Conservation (phyloP, 2,113 vertebrate genomes). For the Cyprinodon variegatus region DNA sequence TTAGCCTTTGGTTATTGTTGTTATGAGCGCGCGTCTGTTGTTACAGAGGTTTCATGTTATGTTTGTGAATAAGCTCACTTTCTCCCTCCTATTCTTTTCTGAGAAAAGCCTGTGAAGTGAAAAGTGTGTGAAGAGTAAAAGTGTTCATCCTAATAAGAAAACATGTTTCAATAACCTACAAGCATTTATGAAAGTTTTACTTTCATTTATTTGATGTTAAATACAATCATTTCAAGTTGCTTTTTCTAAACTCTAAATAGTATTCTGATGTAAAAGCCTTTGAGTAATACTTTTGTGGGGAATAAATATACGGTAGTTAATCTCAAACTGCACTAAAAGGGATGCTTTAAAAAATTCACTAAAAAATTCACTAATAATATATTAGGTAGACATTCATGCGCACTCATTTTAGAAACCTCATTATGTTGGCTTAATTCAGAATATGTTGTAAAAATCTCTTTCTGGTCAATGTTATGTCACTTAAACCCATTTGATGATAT, state of each 20-base stretch:
- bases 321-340: slow-evolving; percentile 4
- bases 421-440: not conserved
- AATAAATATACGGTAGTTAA: slow-evolving; percentile 6
- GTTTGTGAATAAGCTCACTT: slow-evolving; percentile 18
- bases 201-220: not conserved
- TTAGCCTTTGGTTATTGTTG: slow-evolving; percentile 23
- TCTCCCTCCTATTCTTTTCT: slow-evolving; percentile 27
- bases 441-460: not conserved
- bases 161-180: not conserved
- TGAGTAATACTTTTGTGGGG: slow-evolving; percentile 14
- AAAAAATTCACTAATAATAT: not conserved
- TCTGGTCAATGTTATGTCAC: not conserved
- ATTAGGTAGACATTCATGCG: not conserved
- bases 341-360: slow-evolving; percentile 4
- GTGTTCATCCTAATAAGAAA: not conserved
- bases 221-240: not conserved
- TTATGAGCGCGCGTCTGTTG: slow-evolving; percentile 22
- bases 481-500: not conserved
- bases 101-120: slow-evolving; percentile 13
- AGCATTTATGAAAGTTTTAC: not conserved
- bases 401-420: not conserved
- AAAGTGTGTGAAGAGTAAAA: not conserved
- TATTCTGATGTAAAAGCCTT: slow-evolving; percentile 16
- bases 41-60: slow-evolving; percentile 44
- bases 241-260: not conserved